Evolutionary conservation across 2,797 vertebrate genomes (phyloP).

Genomic region (Clarias pachynema): DNA sequence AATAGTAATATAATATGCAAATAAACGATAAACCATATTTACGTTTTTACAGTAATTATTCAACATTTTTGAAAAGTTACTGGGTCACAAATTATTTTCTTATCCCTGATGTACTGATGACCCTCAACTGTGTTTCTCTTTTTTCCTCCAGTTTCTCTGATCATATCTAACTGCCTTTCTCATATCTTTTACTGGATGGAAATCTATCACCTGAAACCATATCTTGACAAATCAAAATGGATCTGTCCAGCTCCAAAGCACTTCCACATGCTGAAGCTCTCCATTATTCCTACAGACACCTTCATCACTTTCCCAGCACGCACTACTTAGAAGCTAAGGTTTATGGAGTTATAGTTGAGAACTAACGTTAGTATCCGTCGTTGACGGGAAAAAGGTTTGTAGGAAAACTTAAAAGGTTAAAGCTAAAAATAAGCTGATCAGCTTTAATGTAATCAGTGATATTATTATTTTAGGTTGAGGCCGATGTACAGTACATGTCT

Average conservation of each 20-base stretch:
- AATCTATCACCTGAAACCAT: conserved; percentile 1
- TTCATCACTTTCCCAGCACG: not conserved
- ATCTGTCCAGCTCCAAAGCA: conserved; percentile 18
- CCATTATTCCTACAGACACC: not conserved
- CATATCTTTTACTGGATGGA: conserved; percentile 1
- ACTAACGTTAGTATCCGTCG: not conserved
- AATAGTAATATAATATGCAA: not conserved
- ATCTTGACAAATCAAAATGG: conserved; percentile 18
- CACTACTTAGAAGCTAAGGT: not conserved
- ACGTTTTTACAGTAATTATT: not conserved
- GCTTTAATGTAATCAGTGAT: no score
- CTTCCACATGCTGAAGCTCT: not conserved
- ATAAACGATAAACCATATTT: not conserved
- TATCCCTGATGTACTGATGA: conserved; percentile 12
- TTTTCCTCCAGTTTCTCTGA: not conserved
- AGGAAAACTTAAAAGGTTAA: no score
- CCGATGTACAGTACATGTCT: no score
- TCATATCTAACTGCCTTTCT: conserved; percentile 14
- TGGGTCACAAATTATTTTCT: not conserved
- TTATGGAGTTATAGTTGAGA: not conserved
- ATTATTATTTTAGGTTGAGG: no score
- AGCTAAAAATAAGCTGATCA: no score
- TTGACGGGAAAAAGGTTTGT: no score
- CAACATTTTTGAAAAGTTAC: not conserved
- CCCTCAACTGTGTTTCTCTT: not conserved